phyloP scores from a whole-genome alignment of 2,113 vertebrate species.

The Lathamus discolor region DNA sequence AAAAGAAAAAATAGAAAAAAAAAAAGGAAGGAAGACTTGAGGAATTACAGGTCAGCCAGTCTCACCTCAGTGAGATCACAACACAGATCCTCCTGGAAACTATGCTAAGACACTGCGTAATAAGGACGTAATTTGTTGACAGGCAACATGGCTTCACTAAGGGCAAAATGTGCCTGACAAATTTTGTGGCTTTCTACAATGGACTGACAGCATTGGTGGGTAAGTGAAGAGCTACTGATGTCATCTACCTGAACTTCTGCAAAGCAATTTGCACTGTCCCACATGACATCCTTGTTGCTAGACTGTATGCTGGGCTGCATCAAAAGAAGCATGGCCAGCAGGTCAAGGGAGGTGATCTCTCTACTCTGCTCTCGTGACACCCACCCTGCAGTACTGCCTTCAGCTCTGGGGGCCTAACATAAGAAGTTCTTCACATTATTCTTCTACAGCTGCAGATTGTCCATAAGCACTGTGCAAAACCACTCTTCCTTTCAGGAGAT shows the following conservation, averaged over 20 bases:
- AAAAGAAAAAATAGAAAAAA: rapidly evolving
- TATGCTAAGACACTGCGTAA: background rate
- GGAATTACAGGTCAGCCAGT: background rate
- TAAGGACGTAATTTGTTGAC: background rate
- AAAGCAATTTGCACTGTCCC: background rate
- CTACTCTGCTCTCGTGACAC: background rate
- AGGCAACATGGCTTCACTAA: background rate
- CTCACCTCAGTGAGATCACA: background rate
- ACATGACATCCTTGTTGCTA: background rate
- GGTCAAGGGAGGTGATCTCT: background rate
- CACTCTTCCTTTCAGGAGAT: background rate
- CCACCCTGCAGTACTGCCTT: background rate
- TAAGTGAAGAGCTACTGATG: background rate
- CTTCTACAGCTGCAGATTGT: background rate
- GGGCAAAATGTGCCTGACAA: background rate
- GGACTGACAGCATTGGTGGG: background rate
- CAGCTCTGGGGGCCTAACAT: background rate
- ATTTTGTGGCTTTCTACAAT: background rate
- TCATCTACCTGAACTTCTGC: background rate
- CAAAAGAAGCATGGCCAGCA: background rate
- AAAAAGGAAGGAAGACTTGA: background rate
- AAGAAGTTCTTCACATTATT: background rate
- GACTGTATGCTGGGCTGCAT: background rate
- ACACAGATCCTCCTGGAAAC: background rate
- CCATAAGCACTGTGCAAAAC: background rate